Percentiles rank a stretch among this genome's conserved stretches.
Evolutionary conservation across 2,888 invertebrate species (phyloP).

Genomic region (Lordiphosa fenestrarum): DNA sequence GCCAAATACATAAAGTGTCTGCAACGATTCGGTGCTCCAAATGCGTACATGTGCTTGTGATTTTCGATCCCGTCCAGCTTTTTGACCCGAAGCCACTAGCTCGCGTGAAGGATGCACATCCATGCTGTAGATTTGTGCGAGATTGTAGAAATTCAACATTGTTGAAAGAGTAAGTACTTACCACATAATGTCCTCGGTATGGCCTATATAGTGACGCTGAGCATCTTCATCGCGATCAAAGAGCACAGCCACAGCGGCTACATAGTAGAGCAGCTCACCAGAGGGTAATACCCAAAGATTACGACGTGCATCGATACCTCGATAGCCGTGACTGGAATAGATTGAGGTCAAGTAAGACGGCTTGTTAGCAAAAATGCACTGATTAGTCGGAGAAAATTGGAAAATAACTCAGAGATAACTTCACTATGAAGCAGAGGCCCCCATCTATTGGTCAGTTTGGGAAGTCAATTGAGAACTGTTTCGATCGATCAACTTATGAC

Average conservation of each 20-base stretch:
- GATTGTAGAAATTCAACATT: background rate
- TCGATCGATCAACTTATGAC: too few relatives aligned
- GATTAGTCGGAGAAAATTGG: too few relatives aligned
- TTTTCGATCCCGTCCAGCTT: conserved; percentile 90
- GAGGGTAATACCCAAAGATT: conserved; percentile 96
- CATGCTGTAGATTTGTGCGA: conserved; percentile 84
- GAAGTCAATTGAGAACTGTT: too few relatives aligned
- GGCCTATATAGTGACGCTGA: conserved; percentile 94
- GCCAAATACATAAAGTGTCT: conserved; percentile 93
- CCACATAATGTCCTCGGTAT: conserved; percentile 97
- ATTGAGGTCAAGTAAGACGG: background rate
- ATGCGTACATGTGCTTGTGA: conserved; percentile 94
- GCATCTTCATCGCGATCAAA: conserved; percentile 92
- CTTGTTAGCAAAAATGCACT: too few relatives aligned
- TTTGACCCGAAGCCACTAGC: conserved; percentile 94
- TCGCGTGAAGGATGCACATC: conserved; percentile 93
- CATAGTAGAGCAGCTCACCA: conserved; percentile 94
- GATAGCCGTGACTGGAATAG: conserved; percentile 90
- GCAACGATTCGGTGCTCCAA: conserved; percentile 94
- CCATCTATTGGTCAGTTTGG: too few relatives aligned
- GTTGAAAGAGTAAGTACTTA: conserved; percentile 77
- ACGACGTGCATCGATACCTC: conserved; percentile 92
- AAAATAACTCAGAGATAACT: too few relatives aligned
- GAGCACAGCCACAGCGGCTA: conserved; percentile 94
- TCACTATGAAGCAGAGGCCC: too few relatives aligned